A percentile compares a stretch with the other conserved stretches of the same genome.
These are phyloP conservation scores for Drosophila arizonae DNA, from an alignment of 1,140 invertebrate species.

Conservation along the genomic window DNA sequence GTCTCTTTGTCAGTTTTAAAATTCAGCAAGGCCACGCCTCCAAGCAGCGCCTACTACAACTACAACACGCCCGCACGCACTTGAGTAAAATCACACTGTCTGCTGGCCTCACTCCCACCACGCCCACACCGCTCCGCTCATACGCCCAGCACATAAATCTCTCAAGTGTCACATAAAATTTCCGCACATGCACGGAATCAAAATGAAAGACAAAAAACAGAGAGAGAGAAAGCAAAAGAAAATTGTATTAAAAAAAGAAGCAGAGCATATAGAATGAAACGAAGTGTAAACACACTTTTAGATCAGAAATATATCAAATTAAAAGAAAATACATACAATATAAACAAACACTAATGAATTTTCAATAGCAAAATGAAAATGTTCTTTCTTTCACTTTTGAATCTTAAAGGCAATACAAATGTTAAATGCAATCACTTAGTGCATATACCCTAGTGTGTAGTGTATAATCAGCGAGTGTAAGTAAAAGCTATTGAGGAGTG, in stretches of 20 bases:
- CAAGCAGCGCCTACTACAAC: conserved; percentile 25
- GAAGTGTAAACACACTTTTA: conserved; percentile 21
- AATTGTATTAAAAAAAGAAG: conserved; percentile 18
- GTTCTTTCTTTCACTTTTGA: too few species aligned
- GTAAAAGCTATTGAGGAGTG: conserved; percentile 14
- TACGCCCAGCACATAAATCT: conserved; percentile 62
- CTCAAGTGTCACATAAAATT: conserved; percentile 81
- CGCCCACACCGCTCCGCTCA: background rate
- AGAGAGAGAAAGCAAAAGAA: conserved; percentile 13
- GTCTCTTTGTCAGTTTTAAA: conserved; percentile 58
- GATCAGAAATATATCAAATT: background rate
- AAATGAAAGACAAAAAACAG: conserved; percentile 60
- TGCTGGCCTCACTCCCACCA: background rate
- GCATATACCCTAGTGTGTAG: too few species aligned
- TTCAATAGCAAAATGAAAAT: too few species aligned
- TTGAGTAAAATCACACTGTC: conserved; percentile 1
- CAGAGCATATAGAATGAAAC: background rate
- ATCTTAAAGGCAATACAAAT: too few species aligned
- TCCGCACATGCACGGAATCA: conserved; percentile 79
- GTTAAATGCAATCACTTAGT: background rate
- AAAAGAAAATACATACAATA: too few species aligned
- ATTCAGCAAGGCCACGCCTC: conserved; percentile 67
- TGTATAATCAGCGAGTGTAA: conserved; percentile 20
- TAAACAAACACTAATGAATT: background rate
- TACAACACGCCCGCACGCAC: conserved; percentile 6